Evolutionary conservation across 2,888 invertebrate genomes (phyloP).

Genomic region (Sinopyrophorus schimmeli): DNA sequence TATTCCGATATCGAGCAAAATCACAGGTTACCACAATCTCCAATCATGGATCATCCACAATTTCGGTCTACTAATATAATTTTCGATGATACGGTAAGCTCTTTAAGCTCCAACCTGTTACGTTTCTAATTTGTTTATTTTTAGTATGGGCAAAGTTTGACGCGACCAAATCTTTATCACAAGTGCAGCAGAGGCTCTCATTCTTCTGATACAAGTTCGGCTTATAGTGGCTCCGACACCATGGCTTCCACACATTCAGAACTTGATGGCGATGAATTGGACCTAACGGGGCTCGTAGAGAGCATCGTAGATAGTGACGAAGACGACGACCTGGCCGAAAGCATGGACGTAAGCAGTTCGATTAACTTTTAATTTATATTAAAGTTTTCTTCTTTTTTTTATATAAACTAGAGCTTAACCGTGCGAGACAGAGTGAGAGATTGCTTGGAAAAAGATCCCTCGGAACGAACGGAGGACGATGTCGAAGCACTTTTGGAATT

Average conservation of each 20-base stretch:
- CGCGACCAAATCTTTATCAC: conserved; percentile 74
- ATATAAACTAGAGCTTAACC: conserved; percentile 80
- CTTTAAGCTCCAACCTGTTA: not conserved
- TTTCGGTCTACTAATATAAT: conserved; percentile 51
- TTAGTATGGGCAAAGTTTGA: conserved; percentile 52
- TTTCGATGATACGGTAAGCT: conserved; percentile 51
- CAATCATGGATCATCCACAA: conserved; percentile 52
- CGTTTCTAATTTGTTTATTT: conserved; percentile 3
- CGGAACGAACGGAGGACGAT: conserved; percentile 93
- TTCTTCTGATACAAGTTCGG: conserved; percentile 93
- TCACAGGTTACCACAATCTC: conserved; percentile 49
- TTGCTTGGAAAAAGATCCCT: conserved; percentile 96
- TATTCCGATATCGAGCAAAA: conserved; percentile 63
- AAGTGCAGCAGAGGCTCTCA: conserved; percentile 82
- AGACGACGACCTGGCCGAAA: conserved; percentile 89
- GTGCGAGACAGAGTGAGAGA: conserved; percentile 95
- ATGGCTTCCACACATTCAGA: conserved; percentile 93
- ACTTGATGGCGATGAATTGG: conserved; percentile 78
- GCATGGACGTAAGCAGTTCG: conserved; percentile 71
- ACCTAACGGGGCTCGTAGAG: conserved; percentile 91
- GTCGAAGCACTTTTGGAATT: conserved; percentile 95
- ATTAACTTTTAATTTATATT: conserved; percentile 30
- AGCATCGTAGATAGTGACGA: conserved; percentile 96
- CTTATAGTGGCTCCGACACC: conserved; percentile 94
- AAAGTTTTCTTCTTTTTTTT: conserved; percentile 33